A percentile compares a stretch with the other conserved stretches of the same genome.
phyloP scores from a whole-genome alignment of 2,113 vertebrate genomes.

The Sphaerodactylus townsendi region DNA sequence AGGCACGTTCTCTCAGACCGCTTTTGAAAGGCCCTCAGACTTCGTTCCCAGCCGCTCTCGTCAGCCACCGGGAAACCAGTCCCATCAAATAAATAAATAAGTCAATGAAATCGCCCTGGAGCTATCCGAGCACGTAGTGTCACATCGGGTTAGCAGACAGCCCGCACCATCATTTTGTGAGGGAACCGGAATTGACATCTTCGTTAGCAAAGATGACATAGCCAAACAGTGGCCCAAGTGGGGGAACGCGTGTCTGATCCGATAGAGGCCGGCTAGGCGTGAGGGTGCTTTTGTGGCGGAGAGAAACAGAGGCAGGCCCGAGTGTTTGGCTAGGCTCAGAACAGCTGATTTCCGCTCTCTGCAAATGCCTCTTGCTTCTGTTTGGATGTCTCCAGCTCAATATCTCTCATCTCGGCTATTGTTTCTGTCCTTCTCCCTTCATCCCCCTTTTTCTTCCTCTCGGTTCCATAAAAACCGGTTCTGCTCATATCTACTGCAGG shows the following conservation, averaged over 20 bases:
- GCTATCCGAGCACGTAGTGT: not conserved
- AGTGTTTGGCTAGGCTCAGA: not conserved
- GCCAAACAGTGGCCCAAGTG: not conserved
- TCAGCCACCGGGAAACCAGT: not conserved
- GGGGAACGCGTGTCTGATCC: not conserved
- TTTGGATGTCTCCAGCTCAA: not conserved
- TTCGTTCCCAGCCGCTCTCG: not conserved
- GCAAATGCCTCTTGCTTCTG: not conserved
- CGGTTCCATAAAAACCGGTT: not conserved
- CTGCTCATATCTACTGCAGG: not conserved
- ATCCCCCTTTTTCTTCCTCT: not conserved
- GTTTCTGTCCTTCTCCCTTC: not conserved
- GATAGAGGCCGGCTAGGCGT: not conserved
- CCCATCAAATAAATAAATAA: not conserved
- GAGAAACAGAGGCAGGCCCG: too few species aligned
- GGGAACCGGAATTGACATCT: not conserved
- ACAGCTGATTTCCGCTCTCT: not conserved
- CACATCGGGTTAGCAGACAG: not conserved
- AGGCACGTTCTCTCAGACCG: not conserved
- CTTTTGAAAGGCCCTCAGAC: not conserved
- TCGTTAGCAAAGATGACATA: not conserved
- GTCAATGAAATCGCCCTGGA: not conserved
- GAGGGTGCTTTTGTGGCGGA: not conserved
- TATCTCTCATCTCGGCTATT: not conserved
- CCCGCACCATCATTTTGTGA: rapidly evolving